A percentile compares a stretch with the other conserved stretches of the same genome.
Evolutionary conservation across 2,113 vertebrate species (phyloP).

Genomic region (Bucco capensis): DNA sequence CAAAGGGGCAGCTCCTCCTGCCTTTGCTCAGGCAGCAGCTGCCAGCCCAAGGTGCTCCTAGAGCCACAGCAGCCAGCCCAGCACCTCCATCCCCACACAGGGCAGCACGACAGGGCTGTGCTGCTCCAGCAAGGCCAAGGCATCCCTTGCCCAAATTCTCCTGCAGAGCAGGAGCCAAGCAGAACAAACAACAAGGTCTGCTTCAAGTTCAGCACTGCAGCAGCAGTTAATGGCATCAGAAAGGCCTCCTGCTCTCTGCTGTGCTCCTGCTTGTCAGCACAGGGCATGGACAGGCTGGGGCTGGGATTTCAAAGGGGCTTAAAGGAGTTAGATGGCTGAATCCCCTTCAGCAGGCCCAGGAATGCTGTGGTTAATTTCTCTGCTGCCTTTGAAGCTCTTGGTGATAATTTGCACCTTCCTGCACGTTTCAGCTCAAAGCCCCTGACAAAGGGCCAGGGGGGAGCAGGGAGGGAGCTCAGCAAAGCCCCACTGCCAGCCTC

Average conservation of each 20-base stretch:
- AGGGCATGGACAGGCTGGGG: background rate
- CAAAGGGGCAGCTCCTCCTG: background rate
- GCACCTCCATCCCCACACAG: background rate
- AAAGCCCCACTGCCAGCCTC: background rate
- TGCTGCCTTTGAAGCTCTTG: background rate
- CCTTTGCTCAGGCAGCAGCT: background rate
- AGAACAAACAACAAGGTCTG: background rate
- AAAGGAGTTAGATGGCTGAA: background rate
- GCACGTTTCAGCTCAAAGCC: background rate
- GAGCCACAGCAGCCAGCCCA: no score
- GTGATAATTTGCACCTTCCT: background rate
- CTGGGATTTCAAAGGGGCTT: conserved; percentile 3
- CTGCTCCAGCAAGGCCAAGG: background rate
- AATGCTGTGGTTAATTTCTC: background rate
- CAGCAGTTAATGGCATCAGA: background rate
- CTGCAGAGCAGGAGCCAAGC: background rate
- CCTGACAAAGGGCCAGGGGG: background rate
- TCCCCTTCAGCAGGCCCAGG: conserved; percentile 5
- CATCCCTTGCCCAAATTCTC: background rate
- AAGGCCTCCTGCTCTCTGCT: background rate
- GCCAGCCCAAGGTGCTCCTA: no score
- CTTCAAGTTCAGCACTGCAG: background rate
- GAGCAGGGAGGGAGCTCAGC: background rate
- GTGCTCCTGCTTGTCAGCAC: background rate
- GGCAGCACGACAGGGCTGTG: accelerated